Evolutionary conservation across 2,888 invertebrate genomes (phyloP).

Genomic region (Andrena chrysosceles): DNA sequence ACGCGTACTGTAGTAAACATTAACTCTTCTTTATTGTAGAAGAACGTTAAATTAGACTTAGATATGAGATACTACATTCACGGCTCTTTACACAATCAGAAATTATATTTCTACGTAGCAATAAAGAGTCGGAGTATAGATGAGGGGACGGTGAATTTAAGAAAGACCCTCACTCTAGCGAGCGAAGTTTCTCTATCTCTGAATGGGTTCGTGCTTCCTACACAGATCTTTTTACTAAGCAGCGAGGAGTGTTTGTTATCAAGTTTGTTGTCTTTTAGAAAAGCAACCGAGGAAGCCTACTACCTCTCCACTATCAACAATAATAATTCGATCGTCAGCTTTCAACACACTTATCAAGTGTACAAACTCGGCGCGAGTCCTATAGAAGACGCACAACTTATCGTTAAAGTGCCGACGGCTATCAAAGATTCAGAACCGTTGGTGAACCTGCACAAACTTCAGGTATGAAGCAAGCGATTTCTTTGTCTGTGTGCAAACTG

Average conservation of each 20-base stretch:
- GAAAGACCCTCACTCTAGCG: conserved; percentile 60
- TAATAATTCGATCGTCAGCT: conserved; percentile 63
- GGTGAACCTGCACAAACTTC: conserved; percentile 60
- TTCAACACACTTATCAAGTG: conserved; percentile 77
- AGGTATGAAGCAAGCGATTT: conserved; percentile 53
- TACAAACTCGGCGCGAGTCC: conserved; percentile 73
- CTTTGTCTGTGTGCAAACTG: background rate
- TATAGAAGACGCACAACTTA: conserved; percentile 64
- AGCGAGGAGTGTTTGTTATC: background rate
- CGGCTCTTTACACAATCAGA: conserved; percentile 46
- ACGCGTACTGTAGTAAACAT: background rate
- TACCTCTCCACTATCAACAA: conserved; percentile 58
- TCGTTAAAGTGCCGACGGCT: conserved; percentile 69
- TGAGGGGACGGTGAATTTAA: conserved; percentile 50
- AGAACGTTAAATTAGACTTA: conserved; percentile 71
- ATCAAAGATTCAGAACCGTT: conserved; percentile 53
- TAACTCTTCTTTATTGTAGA: conserved; percentile 57
- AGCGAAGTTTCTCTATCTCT: conserved; percentile 68
- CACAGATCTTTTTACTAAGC: background rate
- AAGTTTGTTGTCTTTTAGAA: conserved; percentile 55
- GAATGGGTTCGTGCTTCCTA: conserved; percentile 71
- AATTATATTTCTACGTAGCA: conserved; percentile 48
- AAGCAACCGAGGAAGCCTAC: conserved; percentile 72
- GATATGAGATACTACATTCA: conserved; percentile 73
- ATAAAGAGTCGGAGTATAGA: conserved; percentile 72